Conservation (phyloP, 2,888 invertebrate genomes). For the Frankliniella intonsa region DNA sequence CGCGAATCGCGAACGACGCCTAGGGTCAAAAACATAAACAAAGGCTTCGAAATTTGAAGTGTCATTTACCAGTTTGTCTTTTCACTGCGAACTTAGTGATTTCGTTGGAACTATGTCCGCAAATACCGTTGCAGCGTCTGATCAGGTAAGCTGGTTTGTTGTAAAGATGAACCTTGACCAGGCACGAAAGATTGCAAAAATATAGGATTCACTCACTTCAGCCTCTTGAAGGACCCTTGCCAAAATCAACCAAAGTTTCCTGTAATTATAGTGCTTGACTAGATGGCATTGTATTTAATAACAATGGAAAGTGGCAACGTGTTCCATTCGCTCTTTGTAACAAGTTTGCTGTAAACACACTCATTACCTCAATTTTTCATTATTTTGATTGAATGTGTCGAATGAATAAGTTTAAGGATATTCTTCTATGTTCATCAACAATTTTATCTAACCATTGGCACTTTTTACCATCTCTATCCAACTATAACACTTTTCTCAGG, state of each 20-base stretch:
- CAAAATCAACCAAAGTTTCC: too few relatives aligned
- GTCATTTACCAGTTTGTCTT: not conserved
- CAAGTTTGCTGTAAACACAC: not conserved
- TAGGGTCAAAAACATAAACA: constrained; percentile 21
- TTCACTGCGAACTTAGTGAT: not conserved
- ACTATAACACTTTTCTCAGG: constrained; percentile 45
- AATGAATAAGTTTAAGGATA: not conserved
- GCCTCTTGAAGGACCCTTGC: too few relatives aligned
- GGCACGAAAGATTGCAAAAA: too few relatives aligned
- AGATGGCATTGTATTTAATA: too few relatives aligned
- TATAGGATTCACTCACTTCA: too few relatives aligned
- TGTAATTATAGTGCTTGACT: too few relatives aligned
- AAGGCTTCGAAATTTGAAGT: not conserved
- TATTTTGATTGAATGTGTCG: not conserved
- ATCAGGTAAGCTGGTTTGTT: not conserved
- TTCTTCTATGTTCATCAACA: not conserved
- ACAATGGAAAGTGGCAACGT: too few relatives aligned
- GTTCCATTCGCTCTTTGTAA: too few relatives aligned
- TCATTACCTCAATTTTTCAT: not conserved
- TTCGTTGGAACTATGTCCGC: not conserved
- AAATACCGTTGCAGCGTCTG: not conserved
- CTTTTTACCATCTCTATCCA: too few relatives aligned
- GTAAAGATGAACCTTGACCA: too few relatives aligned
- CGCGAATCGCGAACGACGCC: not conserved
- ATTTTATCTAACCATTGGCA: not conserved